Conservation (phyloP, 2,888 invertebrate species). For the Epiblema foenella region DNA sequence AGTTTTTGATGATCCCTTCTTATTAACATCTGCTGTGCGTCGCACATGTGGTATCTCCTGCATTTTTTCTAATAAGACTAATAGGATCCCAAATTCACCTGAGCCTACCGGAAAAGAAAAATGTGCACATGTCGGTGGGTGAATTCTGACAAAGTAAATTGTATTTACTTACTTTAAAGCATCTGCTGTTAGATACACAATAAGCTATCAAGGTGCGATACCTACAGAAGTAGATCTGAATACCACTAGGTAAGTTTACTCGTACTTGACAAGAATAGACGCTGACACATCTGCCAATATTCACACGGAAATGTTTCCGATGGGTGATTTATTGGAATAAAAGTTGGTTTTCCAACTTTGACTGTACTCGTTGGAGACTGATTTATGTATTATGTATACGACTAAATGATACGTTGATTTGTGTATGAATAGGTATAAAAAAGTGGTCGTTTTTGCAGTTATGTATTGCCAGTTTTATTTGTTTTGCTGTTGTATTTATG, state of each 20-base stretch:
- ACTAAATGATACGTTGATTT: no score
- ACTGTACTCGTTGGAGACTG: neutral
- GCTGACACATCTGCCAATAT: slow-evolving; percentile 18
- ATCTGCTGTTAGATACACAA: slow-evolving; percentile 16
- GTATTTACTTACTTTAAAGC: slow-evolving; percentile 10
- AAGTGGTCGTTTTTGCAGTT: no score
- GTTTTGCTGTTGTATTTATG: no score
- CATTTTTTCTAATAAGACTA: slow-evolving; percentile 4
- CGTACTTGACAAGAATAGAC: slow-evolving; percentile 7
- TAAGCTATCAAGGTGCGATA: neutral
- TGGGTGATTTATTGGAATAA: slow-evolving; percentile 19
- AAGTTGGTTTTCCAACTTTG: slow-evolving; percentile 8
- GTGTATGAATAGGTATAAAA: no score
- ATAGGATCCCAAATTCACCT: slow-evolving; percentile 17
- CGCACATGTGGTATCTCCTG: slow-evolving; percentile 7
- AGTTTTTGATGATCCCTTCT: neutral
- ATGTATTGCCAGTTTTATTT: no score
- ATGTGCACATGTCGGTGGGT: slow-evolving; percentile 35
- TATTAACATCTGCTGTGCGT: neutral
- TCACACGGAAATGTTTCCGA: slow-evolving; percentile 9
- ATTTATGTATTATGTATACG: no score
- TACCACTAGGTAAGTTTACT: neutral
- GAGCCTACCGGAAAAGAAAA: slow-evolving; percentile 33
- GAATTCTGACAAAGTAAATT: slow-evolving; percentile 5
- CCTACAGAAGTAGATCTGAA: neutral